Evolutionary conservation across 2,888 invertebrate species (phyloP).

Genomic region (Onthophagus sagittarius): DNA sequence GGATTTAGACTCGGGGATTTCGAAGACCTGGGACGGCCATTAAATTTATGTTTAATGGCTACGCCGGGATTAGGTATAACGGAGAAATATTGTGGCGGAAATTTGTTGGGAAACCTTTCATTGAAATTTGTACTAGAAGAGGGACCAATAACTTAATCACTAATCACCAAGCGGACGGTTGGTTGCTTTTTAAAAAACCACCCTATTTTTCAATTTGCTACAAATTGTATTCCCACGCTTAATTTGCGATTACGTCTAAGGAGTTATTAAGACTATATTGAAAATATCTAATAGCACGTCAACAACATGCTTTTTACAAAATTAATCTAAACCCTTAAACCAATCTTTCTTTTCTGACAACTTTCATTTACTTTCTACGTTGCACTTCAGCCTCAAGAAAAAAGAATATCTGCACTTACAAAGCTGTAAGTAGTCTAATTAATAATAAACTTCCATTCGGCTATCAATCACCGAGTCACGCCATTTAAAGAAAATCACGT

Average conservation of each 20-base stretch:
- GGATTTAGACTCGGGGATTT: not conserved
- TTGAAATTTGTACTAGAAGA: not conserved
- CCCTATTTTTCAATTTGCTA: too few relatives aligned
- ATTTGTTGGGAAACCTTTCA: not conserved
- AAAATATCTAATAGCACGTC: too few relatives aligned
- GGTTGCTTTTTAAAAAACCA: not conserved
- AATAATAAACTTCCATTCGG: constrained; percentile 3
- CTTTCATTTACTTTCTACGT: too few relatives aligned
- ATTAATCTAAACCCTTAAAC: too few relatives aligned
- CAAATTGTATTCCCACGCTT: too few relatives aligned
- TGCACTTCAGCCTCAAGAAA: not conserved
- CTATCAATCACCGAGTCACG: constrained; percentile 5
- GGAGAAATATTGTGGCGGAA: not conserved
- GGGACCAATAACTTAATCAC: not conserved
- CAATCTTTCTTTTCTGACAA: too few relatives aligned
- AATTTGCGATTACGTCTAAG: too few relatives aligned
- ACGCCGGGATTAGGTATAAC: not conserved
- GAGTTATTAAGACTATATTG: too few relatives aligned
- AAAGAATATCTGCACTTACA: not conserved
- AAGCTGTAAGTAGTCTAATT: not conserved
- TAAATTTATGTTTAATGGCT: not conserved
- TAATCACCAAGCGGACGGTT: not conserved
- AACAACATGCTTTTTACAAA: too few relatives aligned
- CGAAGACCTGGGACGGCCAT: not conserved
- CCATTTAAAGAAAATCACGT: constrained; percentile 12